These are phyloP conservation scores for Agapornis roseicollis DNA, from an alignment of 2,113 vertebrate species.

Conservation along the genomic window DNA sequence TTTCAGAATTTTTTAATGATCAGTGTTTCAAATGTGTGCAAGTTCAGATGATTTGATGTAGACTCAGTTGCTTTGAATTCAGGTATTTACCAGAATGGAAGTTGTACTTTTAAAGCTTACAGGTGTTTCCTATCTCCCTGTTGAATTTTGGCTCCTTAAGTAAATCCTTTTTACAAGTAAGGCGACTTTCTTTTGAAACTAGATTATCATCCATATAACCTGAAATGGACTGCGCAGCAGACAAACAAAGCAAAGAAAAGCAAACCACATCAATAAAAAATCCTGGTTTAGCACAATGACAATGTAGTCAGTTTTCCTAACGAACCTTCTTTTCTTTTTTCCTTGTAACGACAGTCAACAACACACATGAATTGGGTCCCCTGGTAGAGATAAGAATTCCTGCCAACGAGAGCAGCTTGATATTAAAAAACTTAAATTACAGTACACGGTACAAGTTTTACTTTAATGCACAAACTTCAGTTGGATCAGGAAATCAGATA, in stretches of 20 bases:
- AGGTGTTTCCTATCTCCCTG: not conserved
- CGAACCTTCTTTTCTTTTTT: not conserved
- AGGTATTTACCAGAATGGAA: not conserved
- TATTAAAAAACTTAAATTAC: conserved; percentile 90
- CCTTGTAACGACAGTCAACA: conserved; percentile 85
- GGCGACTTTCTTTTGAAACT: not conserved
- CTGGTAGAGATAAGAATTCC: conserved; percentile 86
- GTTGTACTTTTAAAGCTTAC: not conserved
- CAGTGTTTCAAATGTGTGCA: not conserved
- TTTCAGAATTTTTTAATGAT: not conserved
- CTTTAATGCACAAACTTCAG: conserved; percentile 87
- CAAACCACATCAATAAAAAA: not conserved
- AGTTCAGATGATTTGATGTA: not conserved
- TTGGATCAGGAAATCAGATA: conserved; percentile 84
- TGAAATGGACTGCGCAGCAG: not conserved
- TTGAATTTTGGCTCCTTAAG: not conserved
- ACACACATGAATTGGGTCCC: conserved; percentile 89
- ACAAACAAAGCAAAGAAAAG: not conserved
- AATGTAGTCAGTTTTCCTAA: not conserved
- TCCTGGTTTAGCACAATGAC: not conserved
- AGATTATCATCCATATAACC: not conserved
- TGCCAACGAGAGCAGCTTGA: conserved; percentile 90
- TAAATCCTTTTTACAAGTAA: not conserved
- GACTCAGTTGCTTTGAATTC: not conserved
- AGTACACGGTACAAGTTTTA: conserved; percentile 97